Evolutionary conservation across 2,113 vertebrate genomes (phyloP).

Genomic region (Orcinus orca): DNA sequence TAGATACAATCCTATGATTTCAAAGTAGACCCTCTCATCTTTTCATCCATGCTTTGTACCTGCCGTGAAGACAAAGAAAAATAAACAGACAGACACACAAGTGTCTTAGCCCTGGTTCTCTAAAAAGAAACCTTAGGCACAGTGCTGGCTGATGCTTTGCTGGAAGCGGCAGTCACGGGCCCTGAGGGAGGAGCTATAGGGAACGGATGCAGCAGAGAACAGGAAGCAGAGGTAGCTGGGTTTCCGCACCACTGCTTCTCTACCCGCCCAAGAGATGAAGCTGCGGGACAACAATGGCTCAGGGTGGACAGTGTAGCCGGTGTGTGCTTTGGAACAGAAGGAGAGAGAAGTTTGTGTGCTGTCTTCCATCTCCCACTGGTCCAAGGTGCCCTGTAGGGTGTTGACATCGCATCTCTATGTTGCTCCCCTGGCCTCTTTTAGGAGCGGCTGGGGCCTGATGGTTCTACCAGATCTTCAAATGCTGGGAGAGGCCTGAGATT

Average conservation of each 20-base stretch:
- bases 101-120: no score
- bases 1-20: no score
- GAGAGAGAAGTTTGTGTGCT: background rate
- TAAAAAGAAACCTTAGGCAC: background rate
- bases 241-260: background rate
- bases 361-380: background rate
- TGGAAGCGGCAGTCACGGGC: background rate
- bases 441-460: background rate
- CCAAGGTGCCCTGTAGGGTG: background rate
- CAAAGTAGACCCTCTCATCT: no score
- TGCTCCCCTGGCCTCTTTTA: background rate
- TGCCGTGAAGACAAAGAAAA: background rate
- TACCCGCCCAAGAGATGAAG: fast-evolving
- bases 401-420: fast-evolving
- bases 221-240: fast-evolving
- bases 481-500: no score
- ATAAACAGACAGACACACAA: background rate
- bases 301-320: fast-evolving
- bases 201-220: fast-evolving
- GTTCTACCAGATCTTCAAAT: background rate
- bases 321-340: background rate
- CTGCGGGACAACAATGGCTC: fast-evolving
- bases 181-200: fast-evolving
- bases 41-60: background rate
- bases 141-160: fast-evolving